A percentile compares a stretch with the other conserved stretches of the same genome.
These are phyloP conservation scores for Mamestra configurata DNA, from an alignment of 1,140 invertebrate genomes.

Conservation along the genomic window DNA sequence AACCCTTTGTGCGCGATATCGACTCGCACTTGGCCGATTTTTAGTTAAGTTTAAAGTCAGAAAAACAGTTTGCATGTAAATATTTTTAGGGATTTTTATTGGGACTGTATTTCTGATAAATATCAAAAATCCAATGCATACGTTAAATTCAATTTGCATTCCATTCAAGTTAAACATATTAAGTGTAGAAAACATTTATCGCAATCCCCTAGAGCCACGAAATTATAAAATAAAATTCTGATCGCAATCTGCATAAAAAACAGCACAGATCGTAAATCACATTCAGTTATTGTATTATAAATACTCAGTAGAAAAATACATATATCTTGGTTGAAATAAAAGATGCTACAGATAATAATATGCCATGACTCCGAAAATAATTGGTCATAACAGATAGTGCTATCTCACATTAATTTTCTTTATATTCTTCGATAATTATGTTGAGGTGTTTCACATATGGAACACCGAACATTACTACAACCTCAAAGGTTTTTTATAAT, in stretches of 20 bases:
- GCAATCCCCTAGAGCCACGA: too few relatives aligned
- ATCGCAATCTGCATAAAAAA: neutral
- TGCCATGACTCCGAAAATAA: neutral
- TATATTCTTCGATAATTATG: neutral
- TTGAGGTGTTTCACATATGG: neutral
- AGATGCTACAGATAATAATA: neutral
- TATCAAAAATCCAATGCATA: too few relatives aligned
- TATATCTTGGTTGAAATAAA: too few relatives aligned
- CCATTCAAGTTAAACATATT: too few relatives aligned
- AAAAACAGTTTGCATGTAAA: too few relatives aligned
- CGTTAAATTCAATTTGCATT: too few relatives aligned
- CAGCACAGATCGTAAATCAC: neutral
- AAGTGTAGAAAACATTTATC: too few relatives aligned
- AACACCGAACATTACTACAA: neutral
- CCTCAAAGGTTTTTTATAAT: constrained; percentile 4
- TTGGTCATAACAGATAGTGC: neutral
- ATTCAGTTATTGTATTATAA: neutral
- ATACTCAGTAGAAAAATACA: too few relatives aligned
- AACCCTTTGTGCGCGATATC: too few relatives aligned
- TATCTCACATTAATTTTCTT: neutral
- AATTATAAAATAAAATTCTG: too few relatives aligned
- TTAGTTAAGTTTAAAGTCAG: neutral
- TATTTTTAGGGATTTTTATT: too few relatives aligned
- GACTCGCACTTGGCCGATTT: too few relatives aligned
- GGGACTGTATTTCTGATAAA: neutral